phyloP scores from a whole-genome alignment of 2,113 vertebrate species.

The Halichoeres trimaculatus region DNA sequence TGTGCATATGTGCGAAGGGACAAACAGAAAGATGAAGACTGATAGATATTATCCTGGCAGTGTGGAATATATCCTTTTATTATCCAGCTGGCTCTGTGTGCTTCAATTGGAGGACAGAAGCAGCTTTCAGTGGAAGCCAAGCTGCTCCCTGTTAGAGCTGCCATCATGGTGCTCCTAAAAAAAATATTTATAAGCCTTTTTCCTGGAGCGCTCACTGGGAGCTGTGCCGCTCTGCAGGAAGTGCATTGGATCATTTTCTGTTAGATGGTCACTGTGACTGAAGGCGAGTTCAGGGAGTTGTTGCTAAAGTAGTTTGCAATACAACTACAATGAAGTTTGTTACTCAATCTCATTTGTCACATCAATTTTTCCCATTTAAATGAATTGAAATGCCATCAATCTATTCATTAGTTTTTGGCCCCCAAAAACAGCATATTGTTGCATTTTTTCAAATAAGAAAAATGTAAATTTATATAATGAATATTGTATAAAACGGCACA shows the following conservation, averaged over 20 bases:
- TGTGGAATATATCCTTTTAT: conserved; percentile 37
- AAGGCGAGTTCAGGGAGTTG: conserved; percentile 28
- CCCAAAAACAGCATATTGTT: too few species aligned
- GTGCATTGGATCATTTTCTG: conserved; percentile 63
- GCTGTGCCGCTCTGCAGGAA: conserved; percentile 54
- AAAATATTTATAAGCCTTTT: conserved; percentile 46
- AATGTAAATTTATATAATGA: too few species aligned
- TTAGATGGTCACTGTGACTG: conserved; percentile 38
- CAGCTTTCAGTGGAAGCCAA: conserved; percentile 49
- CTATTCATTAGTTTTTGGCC: too few species aligned
- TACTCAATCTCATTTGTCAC: too few species aligned
- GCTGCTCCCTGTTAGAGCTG: conserved; percentile 54
- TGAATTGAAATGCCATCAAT: too few species aligned
- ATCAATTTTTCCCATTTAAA: too few species aligned
- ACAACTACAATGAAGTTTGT: too few species aligned
- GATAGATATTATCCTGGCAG: conserved; percentile 43
- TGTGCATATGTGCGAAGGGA: conserved; percentile 53
- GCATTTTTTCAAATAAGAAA: too few species aligned
- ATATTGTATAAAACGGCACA: too few species aligned
- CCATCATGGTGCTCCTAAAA: conserved; percentile 60
- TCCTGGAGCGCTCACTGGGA: conserved; percentile 41
- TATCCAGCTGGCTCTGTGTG: conserved; percentile 57
- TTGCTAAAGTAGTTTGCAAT: conserved; percentile 10
- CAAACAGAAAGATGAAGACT: conserved; percentile 33
- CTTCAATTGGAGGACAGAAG: conserved; percentile 46